Conservation (phyloP, 2,888 invertebrate species). For the Dimorphilus gyrociliatus region DNA sequence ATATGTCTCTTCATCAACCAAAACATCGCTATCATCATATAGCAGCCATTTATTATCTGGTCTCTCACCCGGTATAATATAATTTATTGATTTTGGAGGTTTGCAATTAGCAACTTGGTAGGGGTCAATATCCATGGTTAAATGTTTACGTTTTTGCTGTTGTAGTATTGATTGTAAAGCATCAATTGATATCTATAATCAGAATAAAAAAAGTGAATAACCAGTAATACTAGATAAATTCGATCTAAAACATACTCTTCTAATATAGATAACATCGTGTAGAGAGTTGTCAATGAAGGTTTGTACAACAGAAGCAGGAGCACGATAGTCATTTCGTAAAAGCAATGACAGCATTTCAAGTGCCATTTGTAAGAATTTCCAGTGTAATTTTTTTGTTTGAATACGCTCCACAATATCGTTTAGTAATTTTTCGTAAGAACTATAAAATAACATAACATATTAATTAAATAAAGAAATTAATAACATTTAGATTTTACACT, state of each 20-base stretch:
- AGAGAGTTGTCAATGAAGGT: slow-evolving; percentile 50
- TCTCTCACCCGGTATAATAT: slow-evolving; percentile 40
- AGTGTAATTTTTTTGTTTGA: too few relatives aligned
- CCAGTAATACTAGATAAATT: too few relatives aligned
- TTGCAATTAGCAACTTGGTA: slow-evolving; percentile 12
- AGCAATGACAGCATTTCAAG: slow-evolving; percentile 55
- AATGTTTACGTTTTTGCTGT: slow-evolving; percentile 53
- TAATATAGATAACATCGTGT: slow-evolving; percentile 61
- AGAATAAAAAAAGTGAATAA: too few relatives aligned
- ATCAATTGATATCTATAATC: slow-evolving; percentile 44
- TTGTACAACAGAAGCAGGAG: slow-evolving; percentile 48
- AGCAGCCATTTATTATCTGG: slow-evolving; percentile 58
- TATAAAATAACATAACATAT: too few relatives aligned
- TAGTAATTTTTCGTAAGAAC: too few relatives aligned
- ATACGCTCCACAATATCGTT: too few relatives aligned
- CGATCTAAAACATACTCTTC: slow-evolving; percentile 42
- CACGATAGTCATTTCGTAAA: slow-evolving; percentile 52
- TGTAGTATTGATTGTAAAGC: slow-evolving; percentile 50
- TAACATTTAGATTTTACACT: too few relatives aligned
- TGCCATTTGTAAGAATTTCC: slow-evolving; percentile 62
- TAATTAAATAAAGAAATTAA: too few relatives aligned
- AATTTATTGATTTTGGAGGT: slow-evolving; percentile 5
- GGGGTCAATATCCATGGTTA: slow-evolving; percentile 47
- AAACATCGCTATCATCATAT: slow-evolving; percentile 47
- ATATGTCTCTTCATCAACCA: slow-evolving; percentile 55